Evolutionary conservation across 1,140 invertebrate genomes (phyloP).

Genomic region (Cherax destructor): DNA sequence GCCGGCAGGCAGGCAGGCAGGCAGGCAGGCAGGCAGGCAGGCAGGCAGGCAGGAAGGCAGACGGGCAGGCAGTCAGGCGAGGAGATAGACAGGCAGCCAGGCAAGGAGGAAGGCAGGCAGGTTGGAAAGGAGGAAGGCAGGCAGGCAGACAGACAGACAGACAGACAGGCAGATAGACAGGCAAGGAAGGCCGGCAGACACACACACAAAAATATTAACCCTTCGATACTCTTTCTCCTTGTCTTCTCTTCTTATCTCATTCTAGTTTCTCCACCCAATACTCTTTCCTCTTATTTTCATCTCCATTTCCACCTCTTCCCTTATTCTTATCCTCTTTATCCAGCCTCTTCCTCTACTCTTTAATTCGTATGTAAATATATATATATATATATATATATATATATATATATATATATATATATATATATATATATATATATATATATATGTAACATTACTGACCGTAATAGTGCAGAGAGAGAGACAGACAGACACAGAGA

Average conservation of each 20-base stretch:
- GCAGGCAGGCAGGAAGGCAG: no score
- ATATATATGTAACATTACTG: not conserved
- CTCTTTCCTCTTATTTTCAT: not conserved
- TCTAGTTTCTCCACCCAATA: not conserved
- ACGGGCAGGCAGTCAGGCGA: no score
- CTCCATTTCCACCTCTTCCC: not conserved
- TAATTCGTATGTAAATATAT: not conserved
- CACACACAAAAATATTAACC: no score
- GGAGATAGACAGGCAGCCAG: no score
- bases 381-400: not conserved
- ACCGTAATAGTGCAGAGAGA: not conserved
- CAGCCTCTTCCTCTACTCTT: not conserved
- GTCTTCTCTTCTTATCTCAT: not conserved
- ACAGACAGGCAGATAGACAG: no score
- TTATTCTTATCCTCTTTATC: not conserved
- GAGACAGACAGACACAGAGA: not conserved
- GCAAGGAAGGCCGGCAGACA: no score
- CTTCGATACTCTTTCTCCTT: not conserved
- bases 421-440: not conserved
- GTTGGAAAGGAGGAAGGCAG: no score
- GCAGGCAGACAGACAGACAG: no score
- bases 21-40: no score
- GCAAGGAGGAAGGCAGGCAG: no score
- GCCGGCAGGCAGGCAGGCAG: no score
- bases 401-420: not conserved